phyloP scores from a whole-genome alignment of 2,888 invertebrate species.

The Schizotus pectinicornis region DNA sequence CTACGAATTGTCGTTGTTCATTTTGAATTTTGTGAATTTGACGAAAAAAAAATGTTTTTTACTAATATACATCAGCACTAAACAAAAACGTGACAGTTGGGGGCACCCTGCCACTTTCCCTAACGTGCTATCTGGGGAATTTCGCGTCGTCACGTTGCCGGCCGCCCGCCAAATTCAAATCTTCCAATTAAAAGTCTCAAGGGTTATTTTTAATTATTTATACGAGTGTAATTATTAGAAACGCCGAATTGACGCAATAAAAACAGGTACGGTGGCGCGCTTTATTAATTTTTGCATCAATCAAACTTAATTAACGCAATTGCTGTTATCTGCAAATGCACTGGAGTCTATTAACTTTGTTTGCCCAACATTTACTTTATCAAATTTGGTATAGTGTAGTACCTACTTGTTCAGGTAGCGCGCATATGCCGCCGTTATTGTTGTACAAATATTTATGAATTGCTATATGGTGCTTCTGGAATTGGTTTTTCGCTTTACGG shows the following conservation, averaged over 20 bases:
- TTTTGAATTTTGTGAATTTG: constrained; percentile 31
- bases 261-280: neutral
- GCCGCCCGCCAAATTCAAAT: constrained; percentile 16
- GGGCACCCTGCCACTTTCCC: constrained; percentile 15
- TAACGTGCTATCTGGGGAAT: constrained; percentile 4
- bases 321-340: constrained; percentile 6
- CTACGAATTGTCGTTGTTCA: constrained; percentile 27
- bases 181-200: neutral
- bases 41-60: constrained; percentile 29
- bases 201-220: too few relatives aligned
- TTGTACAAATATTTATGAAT: constrained; percentile 17
- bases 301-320: neutral
- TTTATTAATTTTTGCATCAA: constrained; percentile 7
- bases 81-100: constrained; percentile 46
- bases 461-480: neutral
- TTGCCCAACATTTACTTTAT: constrained; percentile 26
- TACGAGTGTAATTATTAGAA: neutral
- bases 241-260: neutral
- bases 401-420: constrained; percentile 30
- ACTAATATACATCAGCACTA: constrained; percentile 40
- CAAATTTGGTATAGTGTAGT: constrained; percentile 26
- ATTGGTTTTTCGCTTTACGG: neutral
- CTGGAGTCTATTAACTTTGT: constrained; percentile 17
- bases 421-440: constrained; percentile 30
- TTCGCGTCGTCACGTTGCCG: neutral